Percentiles rank a stretch among this genome's conserved stretches.
Evolutionary conservation across 2,113 vertebrate genomes (phyloP).

Genomic region (Pterocles orientalis): DNA sequence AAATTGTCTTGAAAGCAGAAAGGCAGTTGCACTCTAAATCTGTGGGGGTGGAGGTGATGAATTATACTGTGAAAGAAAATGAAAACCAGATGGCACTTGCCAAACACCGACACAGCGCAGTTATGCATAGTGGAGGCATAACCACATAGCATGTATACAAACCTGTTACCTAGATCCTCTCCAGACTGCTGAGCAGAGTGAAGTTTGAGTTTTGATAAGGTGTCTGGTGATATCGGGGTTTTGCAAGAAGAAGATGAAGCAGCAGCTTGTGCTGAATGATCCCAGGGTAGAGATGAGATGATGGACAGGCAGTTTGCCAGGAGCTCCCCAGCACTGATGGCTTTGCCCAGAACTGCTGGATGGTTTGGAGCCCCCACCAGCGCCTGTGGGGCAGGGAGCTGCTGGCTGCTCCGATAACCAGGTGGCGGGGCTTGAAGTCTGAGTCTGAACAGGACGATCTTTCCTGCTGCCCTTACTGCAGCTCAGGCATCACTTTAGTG

Average conservation of each 20-base stretch:
- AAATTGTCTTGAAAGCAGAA: conserved; percentile 33
- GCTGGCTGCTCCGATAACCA: background rate
- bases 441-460: background rate
- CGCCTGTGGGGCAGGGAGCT: rapidly evolving
- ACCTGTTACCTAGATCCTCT: conserved; percentile 47
- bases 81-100: conserved; percentile 75
- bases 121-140: conserved; percentile 27
- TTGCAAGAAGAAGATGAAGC: background rate
- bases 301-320: background rate
- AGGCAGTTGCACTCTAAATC: conserved; percentile 19
- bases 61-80: conserved; percentile 50
- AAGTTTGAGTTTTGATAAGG: background rate
- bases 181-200: background rate
- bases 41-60: conserved; percentile 47
- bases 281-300: background rate
- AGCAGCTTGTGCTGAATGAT: background rate
- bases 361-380: background rate
- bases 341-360: background rate
- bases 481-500: background rate
- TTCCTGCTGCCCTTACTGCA: background rate
- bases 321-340: background rate
- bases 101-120: conserved; percentile 42
- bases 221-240: background rate
- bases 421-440: background rate
- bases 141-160: conserved; percentile 1